Evolutionary conservation across 2,797 vertebrate genomes (phyloP), one percentile per base, ranked within the genome.

Genomic region (Sparus aurata): DNA sequence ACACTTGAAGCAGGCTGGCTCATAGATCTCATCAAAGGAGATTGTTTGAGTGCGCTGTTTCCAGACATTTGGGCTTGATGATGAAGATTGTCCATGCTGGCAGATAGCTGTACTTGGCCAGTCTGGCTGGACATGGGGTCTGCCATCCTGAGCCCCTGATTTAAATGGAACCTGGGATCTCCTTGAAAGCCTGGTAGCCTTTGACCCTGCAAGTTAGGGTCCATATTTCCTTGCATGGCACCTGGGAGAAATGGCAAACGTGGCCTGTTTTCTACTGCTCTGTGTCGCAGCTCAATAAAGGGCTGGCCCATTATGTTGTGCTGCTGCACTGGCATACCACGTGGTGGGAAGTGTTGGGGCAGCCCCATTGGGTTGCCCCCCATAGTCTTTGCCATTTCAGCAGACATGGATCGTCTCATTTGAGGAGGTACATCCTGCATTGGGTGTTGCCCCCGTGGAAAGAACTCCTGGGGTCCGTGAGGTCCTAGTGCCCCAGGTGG

Each of bases 261-360:
- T 0, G 97, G 93, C 70, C 98, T 95, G 84, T 94, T 97, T 2
- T 99, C 98, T 0, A 95, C 95, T n/a, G 94, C 91, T 89, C 98
- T 94, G 91, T 99, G 98, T 0, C 98, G 95, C 34, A 99, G 89
- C 85, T 99, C 98, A 18, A 99, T 99, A 79, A 98, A 99, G 0
- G 98, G 97, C 80, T 99, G 98, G 0, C 98, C 98, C 94, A 98
- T 95, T 66, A 99, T 97, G 85, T 96, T 98, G 91, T 99, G 98
- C 88, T 99, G 98, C 82, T 97, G 98, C 64, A 98, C 92, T 0
- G 96, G 95, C 80, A 99, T 94, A 38, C 95, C 94, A 66, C 96
- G 97, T 0, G 96, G 95, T 59, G 96, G 94, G 50, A 98, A 98
- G 76, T 97, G 96, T 60, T 96, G 97, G 34, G 96, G 68, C 20